These are phyloP conservation scores for Tipula helvola DNA, from an alignment of 2,888 invertebrate genomes.

Conservation along the genomic window DNA sequence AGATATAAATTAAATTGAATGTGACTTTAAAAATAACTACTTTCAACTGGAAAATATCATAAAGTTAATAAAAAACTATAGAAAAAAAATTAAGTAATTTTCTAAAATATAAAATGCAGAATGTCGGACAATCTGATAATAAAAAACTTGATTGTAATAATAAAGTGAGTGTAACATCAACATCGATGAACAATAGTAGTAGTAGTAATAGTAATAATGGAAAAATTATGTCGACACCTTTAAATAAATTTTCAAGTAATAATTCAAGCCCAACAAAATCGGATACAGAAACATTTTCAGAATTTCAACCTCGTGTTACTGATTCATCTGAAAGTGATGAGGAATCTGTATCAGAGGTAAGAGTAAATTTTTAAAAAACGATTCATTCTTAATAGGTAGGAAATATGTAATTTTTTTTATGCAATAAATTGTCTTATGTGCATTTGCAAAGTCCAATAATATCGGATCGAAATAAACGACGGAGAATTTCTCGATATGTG, in stretches of 20 bases:
- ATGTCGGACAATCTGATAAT: conserved; percentile 78
- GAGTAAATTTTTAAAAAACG: conserved; percentile 24
- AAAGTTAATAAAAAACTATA: neutral
- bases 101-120: conserved; percentile 59
- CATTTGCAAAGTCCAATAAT: neutral
- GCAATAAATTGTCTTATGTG: neutral
- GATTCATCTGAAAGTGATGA: conserved; percentile 93
- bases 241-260: conserved; percentile 58
- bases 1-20: conserved; percentile 12
- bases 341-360: conserved; percentile 93
- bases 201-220: conserved; percentile 22
- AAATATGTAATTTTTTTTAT: conserved; percentile 33
- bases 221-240: conserved; percentile 21
- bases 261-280: conserved; percentile 74
- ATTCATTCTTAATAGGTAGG: conserved; percentile 36
- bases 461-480: neutral
- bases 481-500: neutral
- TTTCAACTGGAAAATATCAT: neutral
- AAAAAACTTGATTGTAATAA: conserved; percentile 56
- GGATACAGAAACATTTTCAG: conserved; percentile 77
- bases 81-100: neutral
- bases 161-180: conserved; percentile 16
- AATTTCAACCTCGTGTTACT: conserved; percentile 75
- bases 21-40: conserved; percentile 4
- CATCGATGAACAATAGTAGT: conserved; percentile 17